Evolutionary conservation across 2,888 invertebrate genomes (phyloP).

Genomic region (Xestobium rufovillosum): DNA sequence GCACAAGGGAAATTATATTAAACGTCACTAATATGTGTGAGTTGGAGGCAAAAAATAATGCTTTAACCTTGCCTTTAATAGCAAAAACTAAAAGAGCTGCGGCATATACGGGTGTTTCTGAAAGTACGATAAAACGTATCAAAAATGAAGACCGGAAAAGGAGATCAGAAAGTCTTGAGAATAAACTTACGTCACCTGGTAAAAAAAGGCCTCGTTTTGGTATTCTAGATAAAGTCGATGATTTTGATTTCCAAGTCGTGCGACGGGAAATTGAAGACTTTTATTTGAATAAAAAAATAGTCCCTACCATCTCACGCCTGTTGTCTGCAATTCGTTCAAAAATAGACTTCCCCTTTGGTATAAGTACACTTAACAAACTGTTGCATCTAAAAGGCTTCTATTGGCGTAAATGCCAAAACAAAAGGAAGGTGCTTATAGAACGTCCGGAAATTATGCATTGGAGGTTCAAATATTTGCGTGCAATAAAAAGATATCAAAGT

Average conservation of each 20-base stretch:
- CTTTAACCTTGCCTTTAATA: conserved; percentile 10
- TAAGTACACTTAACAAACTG: conserved; percentile 8
- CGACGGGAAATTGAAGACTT: conserved; percentile 8
- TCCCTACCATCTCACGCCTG: conserved; percentile 9
- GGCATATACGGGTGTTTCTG: conserved; percentile 7
- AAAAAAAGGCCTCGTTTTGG: conserved; percentile 11
- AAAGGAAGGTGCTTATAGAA: conserved; percentile 14
- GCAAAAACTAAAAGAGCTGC: conserved; percentile 5
- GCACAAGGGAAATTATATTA: too few relatives aligned
- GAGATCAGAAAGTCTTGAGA: conserved; percentile 7
- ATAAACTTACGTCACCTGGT: conserved; percentile 6
- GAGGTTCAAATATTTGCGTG: too few relatives aligned
- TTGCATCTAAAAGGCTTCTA: conserved; percentile 11
- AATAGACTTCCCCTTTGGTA: conserved; percentile 11
- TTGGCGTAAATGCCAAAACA: conserved; percentile 14
- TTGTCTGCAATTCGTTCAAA: conserved; percentile 7
- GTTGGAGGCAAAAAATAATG: conserved; percentile 9
- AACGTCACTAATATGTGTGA: too few relatives aligned
- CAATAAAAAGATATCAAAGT: too few relatives aligned
- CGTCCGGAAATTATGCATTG: too few relatives aligned
- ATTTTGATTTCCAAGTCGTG: conserved; percentile 15
- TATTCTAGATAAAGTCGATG: conserved; percentile 8
- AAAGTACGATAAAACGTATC: conserved; percentile 5
- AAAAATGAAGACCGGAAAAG: conserved; percentile 10
- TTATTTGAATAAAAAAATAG: conserved; percentile 11